These are phyloP conservation scores for Helleia helle DNA, from an alignment of 2,888 invertebrate genomes.

Conservation along the genomic window DNA sequence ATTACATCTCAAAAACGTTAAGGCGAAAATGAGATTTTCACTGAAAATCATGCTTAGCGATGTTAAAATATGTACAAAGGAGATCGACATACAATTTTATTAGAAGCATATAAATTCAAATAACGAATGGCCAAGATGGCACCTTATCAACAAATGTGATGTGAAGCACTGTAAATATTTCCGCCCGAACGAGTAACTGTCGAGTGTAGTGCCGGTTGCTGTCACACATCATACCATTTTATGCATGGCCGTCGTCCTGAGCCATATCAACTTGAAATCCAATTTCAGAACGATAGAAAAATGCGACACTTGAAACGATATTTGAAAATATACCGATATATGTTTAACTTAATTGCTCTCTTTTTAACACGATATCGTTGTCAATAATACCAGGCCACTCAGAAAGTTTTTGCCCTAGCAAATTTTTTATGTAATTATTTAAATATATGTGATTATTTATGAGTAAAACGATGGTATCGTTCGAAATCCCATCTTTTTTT, in stretches of 20 bases:
- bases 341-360: too few species aligned
- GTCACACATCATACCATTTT: slow-evolving; percentile 9
- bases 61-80: background rate
- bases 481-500: too few species aligned
- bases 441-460: too few species aligned
- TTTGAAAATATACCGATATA: background rate
- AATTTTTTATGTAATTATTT: too few species aligned
- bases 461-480: too few species aligned
- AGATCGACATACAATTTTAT: background rate
- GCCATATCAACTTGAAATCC: background rate
- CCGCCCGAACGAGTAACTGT: background rate
- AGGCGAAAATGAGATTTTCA: background rate
- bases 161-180: slow-evolving; percentile 5
- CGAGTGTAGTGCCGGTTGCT: background rate
- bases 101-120: background rate
- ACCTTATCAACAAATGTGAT: background rate
- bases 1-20: background rate
- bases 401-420: too few species aligned
- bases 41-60: background rate
- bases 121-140: background rate
- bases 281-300: background rate
- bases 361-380: too few species aligned
- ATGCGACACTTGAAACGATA: background rate
- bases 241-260: slow-evolving; percentile 1
- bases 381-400: too few species aligned